Conservation (phyloP, 2,113 vertebrate species). For the Leiothrix lutea region DNA sequence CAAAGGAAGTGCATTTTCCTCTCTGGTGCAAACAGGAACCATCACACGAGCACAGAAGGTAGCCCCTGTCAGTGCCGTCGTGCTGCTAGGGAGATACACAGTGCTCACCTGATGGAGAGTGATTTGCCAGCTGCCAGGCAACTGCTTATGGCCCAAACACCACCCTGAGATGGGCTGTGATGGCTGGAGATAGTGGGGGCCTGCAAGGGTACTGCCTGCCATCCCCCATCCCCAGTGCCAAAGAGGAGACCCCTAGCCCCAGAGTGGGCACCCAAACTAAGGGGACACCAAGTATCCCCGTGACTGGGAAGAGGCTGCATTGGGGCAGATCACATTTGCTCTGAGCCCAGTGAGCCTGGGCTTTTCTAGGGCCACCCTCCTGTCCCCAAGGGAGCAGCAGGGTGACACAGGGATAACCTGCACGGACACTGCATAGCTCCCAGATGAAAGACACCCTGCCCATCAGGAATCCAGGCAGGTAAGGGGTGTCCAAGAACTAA, state of each 20-base stretch:
- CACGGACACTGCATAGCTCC: neutral
- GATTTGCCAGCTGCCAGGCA: neutral
- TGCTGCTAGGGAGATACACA: neutral
- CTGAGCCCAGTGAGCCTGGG: neutral
- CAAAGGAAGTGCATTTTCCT: neutral
- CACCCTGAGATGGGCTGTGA: neutral
- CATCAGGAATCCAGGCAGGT: fast-evolving
- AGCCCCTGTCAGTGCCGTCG: neutral
- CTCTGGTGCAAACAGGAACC: neutral
- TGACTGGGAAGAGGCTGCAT: fast-evolving
- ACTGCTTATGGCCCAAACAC: neutral
- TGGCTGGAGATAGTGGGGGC: neutral
- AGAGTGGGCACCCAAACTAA: neutral
- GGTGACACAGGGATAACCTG: neutral
- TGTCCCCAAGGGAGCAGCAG: neutral
- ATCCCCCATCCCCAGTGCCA: fast-evolving
- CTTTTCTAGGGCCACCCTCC: neutral
- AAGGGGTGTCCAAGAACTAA: neutral
- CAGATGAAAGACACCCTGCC: neutral
- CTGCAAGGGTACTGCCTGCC: neutral
- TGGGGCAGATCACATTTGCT: neutral
- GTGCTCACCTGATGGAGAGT: fast-evolving
- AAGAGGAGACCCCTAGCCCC: neutral
- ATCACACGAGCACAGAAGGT: neutral
- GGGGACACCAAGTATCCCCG: neutral